A percentile compares a stretch with the other conserved stretches of the same genome.
Evolutionary conservation across 2,113 vertebrate species (phyloP).

Genomic region (Solea solea): DNA sequence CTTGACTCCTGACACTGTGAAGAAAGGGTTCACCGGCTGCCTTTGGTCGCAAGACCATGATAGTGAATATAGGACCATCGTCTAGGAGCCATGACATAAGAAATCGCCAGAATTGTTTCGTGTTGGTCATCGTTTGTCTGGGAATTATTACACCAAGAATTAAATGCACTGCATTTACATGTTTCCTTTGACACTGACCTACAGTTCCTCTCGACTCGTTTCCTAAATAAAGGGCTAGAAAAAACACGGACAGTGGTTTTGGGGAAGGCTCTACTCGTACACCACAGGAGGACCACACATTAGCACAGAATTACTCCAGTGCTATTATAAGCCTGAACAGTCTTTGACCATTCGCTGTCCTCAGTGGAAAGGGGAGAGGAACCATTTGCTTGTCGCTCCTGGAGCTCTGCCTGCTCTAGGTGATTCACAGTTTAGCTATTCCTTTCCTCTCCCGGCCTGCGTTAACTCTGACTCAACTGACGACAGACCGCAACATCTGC

Average conservation of each 20-base stretch:
- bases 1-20: too few species aligned
- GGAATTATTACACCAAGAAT: background rate
- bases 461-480: conserved; percentile 48
- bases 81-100: background rate
- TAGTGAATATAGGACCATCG: too few species aligned
- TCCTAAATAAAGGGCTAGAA: conserved; percentile 20
- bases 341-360: conserved; percentile 21
- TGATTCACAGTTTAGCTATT: conserved; percentile 61
- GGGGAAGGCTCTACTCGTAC: conserved; percentile 32
- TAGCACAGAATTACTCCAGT: conserved; percentile 39
- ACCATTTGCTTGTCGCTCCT: conserved; percentile 41
- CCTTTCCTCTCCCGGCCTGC: conserved; percentile 28
- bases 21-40: too few species aligned
- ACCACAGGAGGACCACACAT: conserved; percentile 67
- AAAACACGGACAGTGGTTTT: conserved; percentile 40
- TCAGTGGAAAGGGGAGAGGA: conserved; percentile 16
- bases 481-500: conserved; percentile 53
- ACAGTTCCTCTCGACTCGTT: conserved; percentile 13
- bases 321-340: conserved; percentile 41
- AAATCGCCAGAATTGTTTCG: background rate
- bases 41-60: too few species aligned
- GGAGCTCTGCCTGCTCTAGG: conserved; percentile 40
- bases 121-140: background rate
- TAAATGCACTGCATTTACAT: conserved; percentile 19
- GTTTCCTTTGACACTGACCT: conserved; percentile 25